Conservation (phyloP, 2,888 invertebrate species). For the Eristalinus aeneus region DNA sequence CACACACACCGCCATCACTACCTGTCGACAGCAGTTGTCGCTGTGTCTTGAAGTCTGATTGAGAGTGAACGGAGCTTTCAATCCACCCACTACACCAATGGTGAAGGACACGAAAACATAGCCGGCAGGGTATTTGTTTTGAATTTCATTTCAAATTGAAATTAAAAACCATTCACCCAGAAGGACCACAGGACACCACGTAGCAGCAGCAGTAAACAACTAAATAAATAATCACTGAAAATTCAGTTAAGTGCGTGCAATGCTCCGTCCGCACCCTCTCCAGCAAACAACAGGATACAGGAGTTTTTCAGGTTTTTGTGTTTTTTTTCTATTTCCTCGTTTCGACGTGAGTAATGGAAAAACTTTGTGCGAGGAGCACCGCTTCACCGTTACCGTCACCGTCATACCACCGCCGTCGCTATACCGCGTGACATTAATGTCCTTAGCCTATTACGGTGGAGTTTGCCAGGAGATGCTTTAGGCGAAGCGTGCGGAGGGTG, state of each 20-base stretch:
- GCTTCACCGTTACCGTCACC: too few species aligned
- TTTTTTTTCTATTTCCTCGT: not conserved
- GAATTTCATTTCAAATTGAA: slow-evolving; percentile 21
- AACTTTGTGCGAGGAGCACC: not conserved
- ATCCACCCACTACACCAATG: too few species aligned
- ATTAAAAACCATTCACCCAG: slow-evolving; percentile 1
- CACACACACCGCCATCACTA: not conserved
- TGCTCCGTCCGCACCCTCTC: not conserved
- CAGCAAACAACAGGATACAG: not conserved
- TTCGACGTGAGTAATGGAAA: not conserved
- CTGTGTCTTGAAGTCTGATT: not conserved
- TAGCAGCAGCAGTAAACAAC: not conserved
- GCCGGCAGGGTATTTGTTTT: not conserved
- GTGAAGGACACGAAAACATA: not conserved
- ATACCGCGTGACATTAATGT: slow-evolving; percentile 12
- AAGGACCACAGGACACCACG: not conserved
- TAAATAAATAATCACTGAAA: slow-evolving; percentile 16
- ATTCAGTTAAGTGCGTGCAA: not conserved
- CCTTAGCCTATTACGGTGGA: not conserved
- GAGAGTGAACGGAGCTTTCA: not conserved
- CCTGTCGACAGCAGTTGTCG: not conserved
- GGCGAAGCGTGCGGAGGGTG: not conserved
- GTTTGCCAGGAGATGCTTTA: not conserved
- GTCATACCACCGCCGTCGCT: too few species aligned
- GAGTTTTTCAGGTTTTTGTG: not conserved